phyloP scores from a whole-genome alignment of 37 sponge, comb jelly and placozoan genomes.

The Mnemiopsis leidyi region DNA sequence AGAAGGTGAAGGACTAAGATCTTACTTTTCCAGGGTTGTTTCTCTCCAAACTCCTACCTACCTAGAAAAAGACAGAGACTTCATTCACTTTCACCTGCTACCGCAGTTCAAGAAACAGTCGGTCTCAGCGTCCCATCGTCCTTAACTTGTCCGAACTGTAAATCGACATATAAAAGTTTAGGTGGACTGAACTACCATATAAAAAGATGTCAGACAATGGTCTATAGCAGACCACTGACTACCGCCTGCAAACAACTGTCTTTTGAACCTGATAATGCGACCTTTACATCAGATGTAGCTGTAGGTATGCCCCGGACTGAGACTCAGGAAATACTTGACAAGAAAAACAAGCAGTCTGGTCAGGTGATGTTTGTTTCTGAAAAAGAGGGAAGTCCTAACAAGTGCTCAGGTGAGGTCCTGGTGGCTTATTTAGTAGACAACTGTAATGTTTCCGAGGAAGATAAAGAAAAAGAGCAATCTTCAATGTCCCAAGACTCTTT shows the following conservation, averaged over 20 bases:
- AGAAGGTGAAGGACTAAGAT: no score
- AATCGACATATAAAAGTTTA: background rate
- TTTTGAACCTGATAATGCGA: background rate
- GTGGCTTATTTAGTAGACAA: background rate
- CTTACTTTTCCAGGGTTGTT: background rate
- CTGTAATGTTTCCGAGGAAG: background rate
- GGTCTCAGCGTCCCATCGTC: background rate
- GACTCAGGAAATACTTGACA: background rate
- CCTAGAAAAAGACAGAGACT: background rate
- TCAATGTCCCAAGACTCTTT: no score
- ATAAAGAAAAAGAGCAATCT: no score
- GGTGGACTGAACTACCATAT: background rate
- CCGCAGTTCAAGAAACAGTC: background rate
- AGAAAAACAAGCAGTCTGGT: background rate
- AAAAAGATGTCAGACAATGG: background rate
- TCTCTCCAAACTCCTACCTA: background rate
- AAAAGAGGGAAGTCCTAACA: background rate
- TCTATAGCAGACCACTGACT: slow-evolving; percentile 1
- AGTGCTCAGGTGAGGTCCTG: background rate
- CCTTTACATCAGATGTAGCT: background rate
- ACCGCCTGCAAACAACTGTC: background rate
- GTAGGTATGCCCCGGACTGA: background rate
- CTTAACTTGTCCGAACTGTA: background rate
- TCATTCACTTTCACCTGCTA: background rate
- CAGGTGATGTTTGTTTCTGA: background rate